Conservation (phyloP, 2,888 invertebrate genomes). For the Apotomis betuletana region DNA sequence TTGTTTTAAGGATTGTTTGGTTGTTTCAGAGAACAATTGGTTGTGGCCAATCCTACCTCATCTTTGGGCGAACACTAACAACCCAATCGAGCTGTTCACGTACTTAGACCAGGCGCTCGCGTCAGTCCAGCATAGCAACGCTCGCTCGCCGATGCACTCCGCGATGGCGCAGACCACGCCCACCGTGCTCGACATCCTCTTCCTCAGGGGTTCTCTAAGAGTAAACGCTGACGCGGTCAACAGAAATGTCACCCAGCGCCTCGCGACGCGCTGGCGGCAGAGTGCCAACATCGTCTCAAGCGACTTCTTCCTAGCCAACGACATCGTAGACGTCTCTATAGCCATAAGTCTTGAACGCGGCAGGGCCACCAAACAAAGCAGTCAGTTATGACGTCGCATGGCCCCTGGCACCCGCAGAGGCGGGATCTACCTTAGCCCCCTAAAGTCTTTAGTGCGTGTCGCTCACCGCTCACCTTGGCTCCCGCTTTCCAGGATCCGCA, state of each 20-base stretch:
- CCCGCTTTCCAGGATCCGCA: slow-evolving; percentile 36
- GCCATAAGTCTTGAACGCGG: slow-evolving; percentile 75
- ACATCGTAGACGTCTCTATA: slow-evolving; percentile 87
- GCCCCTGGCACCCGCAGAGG: slow-evolving; percentile 59
- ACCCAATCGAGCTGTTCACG: slow-evolving; percentile 63
- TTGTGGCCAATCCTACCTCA: slow-evolving; percentile 86
- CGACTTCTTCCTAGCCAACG: slow-evolving; percentile 89
- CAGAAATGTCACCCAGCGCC: slow-evolving; percentile 87
- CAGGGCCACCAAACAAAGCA: slow-evolving; percentile 38
- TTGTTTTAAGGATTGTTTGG: background rate
- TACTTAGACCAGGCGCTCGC: slow-evolving; percentile 73
- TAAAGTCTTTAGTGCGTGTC: slow-evolving; percentile 9
- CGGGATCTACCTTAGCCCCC: slow-evolving; percentile 60
- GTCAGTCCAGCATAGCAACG: slow-evolving; percentile 67
- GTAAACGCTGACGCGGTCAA: slow-evolving; percentile 87
- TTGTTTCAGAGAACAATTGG: slow-evolving; percentile 82
- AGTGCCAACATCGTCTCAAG: slow-evolving; percentile 88
- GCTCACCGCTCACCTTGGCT: slow-evolving; percentile 37
- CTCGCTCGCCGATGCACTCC: slow-evolving; percentile 82
- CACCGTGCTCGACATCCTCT: slow-evolving; percentile 84
- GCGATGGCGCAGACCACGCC: slow-evolving; percentile 91
- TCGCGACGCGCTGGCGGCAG: slow-evolving; percentile 86
- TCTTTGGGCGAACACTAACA: slow-evolving; percentile 85
- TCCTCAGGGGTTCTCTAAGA: slow-evolving; percentile 84
- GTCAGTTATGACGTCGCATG: slow-evolving; percentile 71